Evolutionary conservation across 2,113 vertebrate genomes (phyloP).

Genomic region (Macrotus californicus): DNA sequence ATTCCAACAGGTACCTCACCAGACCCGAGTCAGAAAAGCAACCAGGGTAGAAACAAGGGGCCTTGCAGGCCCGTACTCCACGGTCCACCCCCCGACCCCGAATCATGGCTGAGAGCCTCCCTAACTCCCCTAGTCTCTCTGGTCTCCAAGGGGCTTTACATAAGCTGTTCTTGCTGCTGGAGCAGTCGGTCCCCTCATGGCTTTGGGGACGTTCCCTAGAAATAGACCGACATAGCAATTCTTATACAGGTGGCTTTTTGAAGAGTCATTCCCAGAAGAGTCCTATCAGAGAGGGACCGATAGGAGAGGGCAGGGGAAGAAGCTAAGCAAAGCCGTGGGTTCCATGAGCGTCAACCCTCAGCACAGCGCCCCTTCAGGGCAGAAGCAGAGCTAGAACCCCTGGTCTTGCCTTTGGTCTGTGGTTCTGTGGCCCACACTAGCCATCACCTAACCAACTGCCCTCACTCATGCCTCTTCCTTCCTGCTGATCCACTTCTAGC

Average conservation of each 20-base stretch:
- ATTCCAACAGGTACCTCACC: neutral
- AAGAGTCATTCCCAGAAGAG: neutral
- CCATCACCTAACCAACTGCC: neutral
- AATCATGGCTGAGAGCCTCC: neutral
- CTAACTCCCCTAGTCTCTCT: neutral
- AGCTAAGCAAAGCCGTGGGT: neutral
- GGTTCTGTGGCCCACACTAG: neutral
- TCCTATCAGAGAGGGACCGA: neutral
- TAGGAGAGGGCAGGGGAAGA: neutral
- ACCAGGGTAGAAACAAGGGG: neutral
- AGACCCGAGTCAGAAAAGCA: neutral
- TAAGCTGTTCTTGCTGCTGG: neutral
- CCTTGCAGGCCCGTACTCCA: no score
- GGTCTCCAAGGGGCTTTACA: neutral
- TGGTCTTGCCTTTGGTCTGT: neutral
- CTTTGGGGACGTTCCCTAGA: neutral
- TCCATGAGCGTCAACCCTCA: neutral
- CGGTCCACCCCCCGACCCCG: neutral
- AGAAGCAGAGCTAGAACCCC: neutral
- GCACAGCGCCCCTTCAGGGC: neutral
- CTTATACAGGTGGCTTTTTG: neutral
- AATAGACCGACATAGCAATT: neutral
- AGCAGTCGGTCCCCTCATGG: neutral
- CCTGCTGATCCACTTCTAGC: neutral
- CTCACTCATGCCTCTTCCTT: fast-evolving